Evolutionary conservation across 2,888 invertebrate genomes (phyloP).

Genomic region (Epinotia demarniana): DNA sequence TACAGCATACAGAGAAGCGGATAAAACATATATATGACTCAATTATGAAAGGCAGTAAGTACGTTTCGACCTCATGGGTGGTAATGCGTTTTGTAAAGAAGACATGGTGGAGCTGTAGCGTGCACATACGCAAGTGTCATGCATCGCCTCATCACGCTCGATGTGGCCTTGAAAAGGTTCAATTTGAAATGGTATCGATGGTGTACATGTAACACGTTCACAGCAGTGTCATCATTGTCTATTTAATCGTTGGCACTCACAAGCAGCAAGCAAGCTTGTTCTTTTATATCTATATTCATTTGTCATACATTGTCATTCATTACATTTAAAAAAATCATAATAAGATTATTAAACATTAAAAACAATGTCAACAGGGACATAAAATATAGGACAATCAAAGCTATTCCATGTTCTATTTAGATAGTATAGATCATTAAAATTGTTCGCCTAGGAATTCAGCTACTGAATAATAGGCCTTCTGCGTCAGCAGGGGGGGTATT

Average conservation of each 20-base stretch:
- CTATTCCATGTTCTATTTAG: too few species aligned
- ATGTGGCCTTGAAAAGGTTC: constrained; percentile 36
- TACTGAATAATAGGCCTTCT: too few species aligned
- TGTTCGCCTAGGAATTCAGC: too few species aligned
- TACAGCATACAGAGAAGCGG: not conserved
- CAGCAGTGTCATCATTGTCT: constrained; percentile 17
- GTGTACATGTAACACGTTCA: constrained; percentile 13
- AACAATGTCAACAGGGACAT: too few species aligned
- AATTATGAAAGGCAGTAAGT: not conserved
- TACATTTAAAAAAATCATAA: too few species aligned
- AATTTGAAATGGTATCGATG: constrained; percentile 29
- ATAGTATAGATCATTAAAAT: too few species aligned
- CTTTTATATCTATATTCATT: not conserved
- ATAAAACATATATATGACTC: not conserved
- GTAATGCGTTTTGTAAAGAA: not conserved
- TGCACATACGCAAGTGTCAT: constrained; percentile 50
- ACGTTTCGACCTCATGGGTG: not conserved
- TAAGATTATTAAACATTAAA: too few species aligned
- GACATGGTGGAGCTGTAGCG: not conserved
- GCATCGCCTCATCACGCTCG: constrained; percentile 46
- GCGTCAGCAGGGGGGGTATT: not conserved
- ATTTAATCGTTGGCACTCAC: not conserved
- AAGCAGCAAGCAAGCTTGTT: too few species aligned
- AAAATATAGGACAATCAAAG: too few species aligned
- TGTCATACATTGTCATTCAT: too few species aligned